Conservation (phyloP, 2,888 invertebrate genomes). For the Melinopterus prodromus region DNA sequence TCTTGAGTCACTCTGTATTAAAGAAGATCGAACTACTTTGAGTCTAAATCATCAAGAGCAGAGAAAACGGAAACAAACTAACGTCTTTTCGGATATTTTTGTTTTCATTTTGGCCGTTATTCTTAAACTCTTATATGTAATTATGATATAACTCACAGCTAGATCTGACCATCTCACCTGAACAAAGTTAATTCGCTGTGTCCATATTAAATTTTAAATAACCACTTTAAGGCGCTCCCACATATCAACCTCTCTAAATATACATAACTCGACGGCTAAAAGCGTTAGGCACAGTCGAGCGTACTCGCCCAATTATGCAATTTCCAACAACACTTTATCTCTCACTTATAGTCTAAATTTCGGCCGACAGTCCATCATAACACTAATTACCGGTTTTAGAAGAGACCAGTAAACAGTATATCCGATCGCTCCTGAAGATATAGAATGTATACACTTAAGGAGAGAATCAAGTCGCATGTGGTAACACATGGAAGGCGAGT, state of each 20-base stretch:
- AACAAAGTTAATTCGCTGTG: not conserved
- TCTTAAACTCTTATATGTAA: not conserved
- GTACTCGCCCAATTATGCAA: not conserved
- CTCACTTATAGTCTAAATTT: not conserved
- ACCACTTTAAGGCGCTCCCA: not conserved
- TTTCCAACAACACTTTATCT: slow-evolving; percentile 4
- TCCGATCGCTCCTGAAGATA: not conserved
- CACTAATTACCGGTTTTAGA: not conserved
- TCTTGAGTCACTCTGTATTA: too few relatives aligned
- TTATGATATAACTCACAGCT: not conserved
- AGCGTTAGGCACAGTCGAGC: slow-evolving; percentile 4
- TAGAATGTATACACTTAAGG: not conserved
- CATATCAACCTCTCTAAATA: not conserved
- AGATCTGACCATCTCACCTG: not conserved
- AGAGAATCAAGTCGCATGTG: not conserved
- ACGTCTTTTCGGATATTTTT: too few relatives aligned
- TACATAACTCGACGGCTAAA: not conserved
- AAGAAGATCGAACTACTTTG: too few relatives aligned
- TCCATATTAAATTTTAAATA: slow-evolving; percentile 4
- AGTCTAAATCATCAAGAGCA: too few relatives aligned
- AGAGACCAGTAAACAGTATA: not conserved
- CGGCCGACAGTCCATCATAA: not conserved
- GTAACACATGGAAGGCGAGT: not conserved
- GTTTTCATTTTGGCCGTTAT: too few relatives aligned
- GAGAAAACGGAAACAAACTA: too few relatives aligned